A percentile compares a stretch with the other conserved stretches of the same genome.
Evolutionary conservation across 1,140 invertebrate species (phyloP).

Genomic region (Eciton burchellii): DNA sequence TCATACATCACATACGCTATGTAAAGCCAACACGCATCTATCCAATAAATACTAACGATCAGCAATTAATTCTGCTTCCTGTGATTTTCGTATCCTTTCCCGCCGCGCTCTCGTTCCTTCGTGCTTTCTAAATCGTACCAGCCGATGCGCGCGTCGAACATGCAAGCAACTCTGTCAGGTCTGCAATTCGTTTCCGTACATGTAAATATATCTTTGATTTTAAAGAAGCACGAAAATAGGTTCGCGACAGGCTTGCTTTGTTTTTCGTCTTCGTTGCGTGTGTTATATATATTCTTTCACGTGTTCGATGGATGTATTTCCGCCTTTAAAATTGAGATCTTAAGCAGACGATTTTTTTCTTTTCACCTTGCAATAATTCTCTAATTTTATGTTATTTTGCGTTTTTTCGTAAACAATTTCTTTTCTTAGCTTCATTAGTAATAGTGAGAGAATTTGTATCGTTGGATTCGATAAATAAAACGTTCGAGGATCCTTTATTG

Average conservation of each 20-base stretch:
- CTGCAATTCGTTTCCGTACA: too few species aligned
- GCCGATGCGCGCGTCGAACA: too few species aligned
- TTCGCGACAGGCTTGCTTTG: too few species aligned
- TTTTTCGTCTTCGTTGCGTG: too few species aligned
- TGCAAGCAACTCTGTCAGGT: too few species aligned
- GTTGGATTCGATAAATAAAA: not conserved
- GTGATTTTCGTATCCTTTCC: not conserved
- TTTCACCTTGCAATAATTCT: not conserved
- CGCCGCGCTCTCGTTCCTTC: not conserved
- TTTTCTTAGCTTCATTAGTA: not conserved
- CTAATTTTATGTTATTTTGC: not conserved
- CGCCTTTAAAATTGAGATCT: not conserved
- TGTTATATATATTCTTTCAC: too few species aligned
- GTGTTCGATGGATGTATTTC: too few species aligned
- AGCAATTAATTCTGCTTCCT: constrained; percentile 39
- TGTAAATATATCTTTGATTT: too few species aligned
- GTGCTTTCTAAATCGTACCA: constrained; percentile 35
- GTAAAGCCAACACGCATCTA: constrained; percentile 14
- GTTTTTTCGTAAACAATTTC: not conserved
- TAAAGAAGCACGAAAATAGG: too few species aligned
- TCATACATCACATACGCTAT: constrained; percentile 5
- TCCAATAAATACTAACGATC: constrained; percentile 53
- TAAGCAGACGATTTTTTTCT: not conserved
- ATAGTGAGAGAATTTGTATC: not conserved
- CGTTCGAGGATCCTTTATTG: not conserved